phyloP scores from a whole-genome alignment of 37 sponge, comb jelly and placozoan species.

The Oscarella lobularis region DNA sequence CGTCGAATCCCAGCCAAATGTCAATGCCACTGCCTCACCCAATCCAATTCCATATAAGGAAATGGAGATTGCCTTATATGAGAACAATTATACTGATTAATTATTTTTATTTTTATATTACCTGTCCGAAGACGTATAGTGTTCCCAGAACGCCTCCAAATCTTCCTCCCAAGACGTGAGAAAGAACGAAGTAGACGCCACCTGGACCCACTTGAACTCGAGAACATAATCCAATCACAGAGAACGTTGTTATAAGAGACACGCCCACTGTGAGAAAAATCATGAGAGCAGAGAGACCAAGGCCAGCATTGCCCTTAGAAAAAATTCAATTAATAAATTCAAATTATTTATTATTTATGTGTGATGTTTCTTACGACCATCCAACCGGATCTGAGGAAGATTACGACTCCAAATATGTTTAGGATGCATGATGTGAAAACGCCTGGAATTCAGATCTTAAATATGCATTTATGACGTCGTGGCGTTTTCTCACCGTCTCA shows the following conservation, averaged over 20 bases:
- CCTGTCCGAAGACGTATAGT: constrained; percentile 33
- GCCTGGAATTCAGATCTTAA: constrained; percentile 1
- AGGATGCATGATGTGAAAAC: constrained; percentile 31
- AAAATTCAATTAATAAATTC: no score
- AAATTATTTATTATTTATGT: no score
- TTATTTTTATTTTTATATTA: not conserved
- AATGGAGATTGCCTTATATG: constrained; percentile 26
- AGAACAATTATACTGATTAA: no score
- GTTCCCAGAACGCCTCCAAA: constrained; percentile 21
- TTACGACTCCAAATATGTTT: constrained; percentile 27
- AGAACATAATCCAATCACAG: constrained; percentile 12
- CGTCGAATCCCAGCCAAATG: constrained; percentile 15
- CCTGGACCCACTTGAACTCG: not conserved
- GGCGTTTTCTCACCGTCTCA: constrained; percentile 26
- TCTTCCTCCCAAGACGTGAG: constrained; percentile 24
- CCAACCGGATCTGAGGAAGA: constrained; percentile 27
- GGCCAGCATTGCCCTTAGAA: constrained; percentile 36
- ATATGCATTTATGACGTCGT: constrained; percentile 8
- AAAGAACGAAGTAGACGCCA: constrained; percentile 18
- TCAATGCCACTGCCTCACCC: constrained; percentile 19
- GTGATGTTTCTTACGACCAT: constrained; percentile 33
- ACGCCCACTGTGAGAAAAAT: constrained; percentile 24
- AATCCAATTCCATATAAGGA: constrained; percentile 24
- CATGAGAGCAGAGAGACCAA: constrained; percentile 18
- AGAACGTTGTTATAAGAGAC: constrained; percentile 8